phyloP scores from a whole-genome alignment of 2,888 invertebrate genomes.

The Calameuta pallipes region DNA sequence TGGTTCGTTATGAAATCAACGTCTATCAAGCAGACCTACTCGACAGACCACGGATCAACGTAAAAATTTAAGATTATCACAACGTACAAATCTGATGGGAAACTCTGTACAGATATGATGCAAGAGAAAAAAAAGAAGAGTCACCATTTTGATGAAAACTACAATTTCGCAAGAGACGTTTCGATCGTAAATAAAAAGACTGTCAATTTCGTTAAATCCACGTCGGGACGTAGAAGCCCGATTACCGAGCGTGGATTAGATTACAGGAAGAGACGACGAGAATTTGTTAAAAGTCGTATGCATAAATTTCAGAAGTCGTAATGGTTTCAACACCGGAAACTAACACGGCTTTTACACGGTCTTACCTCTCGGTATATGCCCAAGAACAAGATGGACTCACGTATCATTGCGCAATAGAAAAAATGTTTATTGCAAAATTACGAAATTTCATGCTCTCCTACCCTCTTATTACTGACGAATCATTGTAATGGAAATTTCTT shows the following conservation, averaged over 20 bases:
- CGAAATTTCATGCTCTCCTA: conserved; percentile 4
- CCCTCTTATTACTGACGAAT: conserved; percentile 1
- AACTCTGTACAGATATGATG: background rate
- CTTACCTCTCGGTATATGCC: background rate
- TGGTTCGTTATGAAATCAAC: background rate
- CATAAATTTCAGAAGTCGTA: background rate
- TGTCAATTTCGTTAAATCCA: background rate
- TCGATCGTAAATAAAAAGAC: background rate
- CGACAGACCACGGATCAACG: background rate
- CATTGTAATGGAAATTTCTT: background rate
- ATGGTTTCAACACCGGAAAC: conserved; percentile 21
- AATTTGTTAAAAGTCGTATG: background rate
- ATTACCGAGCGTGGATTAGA: background rate
- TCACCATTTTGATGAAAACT: background rate
- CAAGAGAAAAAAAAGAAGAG: background rate
- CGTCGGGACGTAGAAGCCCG: background rate
- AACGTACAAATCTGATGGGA: background rate
- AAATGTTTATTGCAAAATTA: background rate
- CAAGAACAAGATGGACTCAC: background rate
- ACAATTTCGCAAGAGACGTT: background rate
- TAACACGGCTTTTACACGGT: conserved; percentile 17
- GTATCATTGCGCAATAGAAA: background rate
- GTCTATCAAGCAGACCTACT: background rate
- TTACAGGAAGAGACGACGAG: background rate
- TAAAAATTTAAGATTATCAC: background rate